Percentiles rank a stretch among this genome's conserved stretches.
Evolutionary conservation across 1,140 invertebrate species (phyloP).

Genomic region (Atta cephalotes): DNA sequence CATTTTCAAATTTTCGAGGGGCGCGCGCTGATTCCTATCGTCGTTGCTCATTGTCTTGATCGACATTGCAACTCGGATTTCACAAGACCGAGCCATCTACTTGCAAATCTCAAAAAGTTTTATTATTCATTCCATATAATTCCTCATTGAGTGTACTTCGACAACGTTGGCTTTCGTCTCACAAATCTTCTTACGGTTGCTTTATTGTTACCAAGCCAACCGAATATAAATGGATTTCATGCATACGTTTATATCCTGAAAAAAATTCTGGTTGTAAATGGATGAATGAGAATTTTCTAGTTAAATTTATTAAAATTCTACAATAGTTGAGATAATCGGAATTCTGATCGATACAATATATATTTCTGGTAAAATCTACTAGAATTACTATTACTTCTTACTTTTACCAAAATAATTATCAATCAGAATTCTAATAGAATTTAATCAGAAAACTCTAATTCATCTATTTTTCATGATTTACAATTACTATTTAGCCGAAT

Average conservation of each 20-base stretch:
- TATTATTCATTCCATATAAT: not conserved
- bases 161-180: not conserved
- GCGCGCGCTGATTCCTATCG: not conserved
- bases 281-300: too few species aligned
- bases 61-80: not conserved
- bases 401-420: too few species aligned
- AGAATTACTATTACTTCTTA: too few species aligned
- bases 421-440: too few species aligned
- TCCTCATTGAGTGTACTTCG: not conserved
- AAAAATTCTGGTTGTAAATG: too few species aligned
- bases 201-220: slow-evolving; percentile 9
- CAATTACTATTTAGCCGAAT: too few species aligned
- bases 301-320: too few species aligned
- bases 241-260: not conserved
- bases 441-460: too few species aligned
- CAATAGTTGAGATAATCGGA: too few species aligned
- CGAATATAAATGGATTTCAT: not conserved
- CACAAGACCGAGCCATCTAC: slow-evolving; percentile 16
- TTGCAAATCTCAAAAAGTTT: slow-evolving; percentile 38
- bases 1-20: slow-evolving; percentile 30
- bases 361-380: too few species aligned
- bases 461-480: too few species aligned
- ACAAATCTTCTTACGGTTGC: not conserved
- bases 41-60: slow-evolving; percentile 29
- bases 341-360: too few species aligned